Evolutionary conservation across 2,113 vertebrate genomes (phyloP).

Genomic region (Lutjanus erythropterus): DNA sequence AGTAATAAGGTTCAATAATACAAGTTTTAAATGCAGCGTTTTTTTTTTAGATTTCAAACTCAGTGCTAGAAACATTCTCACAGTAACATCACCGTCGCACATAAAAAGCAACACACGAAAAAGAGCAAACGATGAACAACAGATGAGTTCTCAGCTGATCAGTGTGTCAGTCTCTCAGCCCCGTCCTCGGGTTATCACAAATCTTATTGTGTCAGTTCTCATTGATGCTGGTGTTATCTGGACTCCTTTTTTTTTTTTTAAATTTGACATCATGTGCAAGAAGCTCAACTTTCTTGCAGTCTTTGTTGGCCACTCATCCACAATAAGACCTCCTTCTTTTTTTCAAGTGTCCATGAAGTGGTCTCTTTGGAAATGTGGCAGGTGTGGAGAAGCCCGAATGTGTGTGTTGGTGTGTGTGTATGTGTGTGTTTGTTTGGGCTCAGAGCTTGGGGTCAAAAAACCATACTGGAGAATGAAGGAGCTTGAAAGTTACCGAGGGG

Average conservation of each 20-base stretch:
- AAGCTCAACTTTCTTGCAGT: slow-evolving; percentile 1
- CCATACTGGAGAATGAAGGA: slow-evolving; percentile 23
- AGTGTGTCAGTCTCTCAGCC: slow-evolving; percentile 8
- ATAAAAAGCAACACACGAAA: slow-evolving; percentile 55
- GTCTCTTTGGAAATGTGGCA: slow-evolving; percentile 50
- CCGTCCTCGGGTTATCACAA: background rate
- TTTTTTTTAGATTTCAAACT: slow-evolving; percentile 37
- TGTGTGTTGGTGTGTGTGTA: background rate
- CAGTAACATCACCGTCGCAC: slow-evolving; percentile 65
- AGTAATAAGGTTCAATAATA: slow-evolving; percentile 37
- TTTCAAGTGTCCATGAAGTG: background rate
- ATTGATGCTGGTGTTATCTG: slow-evolving; percentile 67
- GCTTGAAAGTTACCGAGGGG: background rate
- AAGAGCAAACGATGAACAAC: slow-evolving; percentile 25
- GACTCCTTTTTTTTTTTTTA: slow-evolving; percentile 27
- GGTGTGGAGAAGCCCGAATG: background rate
- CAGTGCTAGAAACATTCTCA: slow-evolving; percentile 63
- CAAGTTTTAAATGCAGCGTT: slow-evolving; percentile 55
- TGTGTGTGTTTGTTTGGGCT: background rate
- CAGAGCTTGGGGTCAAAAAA: slow-evolving; percentile 13
- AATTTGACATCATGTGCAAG: slow-evolving; percentile 42
- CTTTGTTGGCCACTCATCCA: slow-evolving; percentile 24
- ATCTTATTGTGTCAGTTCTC: slow-evolving; percentile 19
- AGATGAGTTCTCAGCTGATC: slow-evolving; percentile 25
- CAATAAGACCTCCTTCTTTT: slow-evolving; percentile 9